Conservation (phyloP, 2,113 vertebrate genomes). For the Melospiza georgiana region DNA sequence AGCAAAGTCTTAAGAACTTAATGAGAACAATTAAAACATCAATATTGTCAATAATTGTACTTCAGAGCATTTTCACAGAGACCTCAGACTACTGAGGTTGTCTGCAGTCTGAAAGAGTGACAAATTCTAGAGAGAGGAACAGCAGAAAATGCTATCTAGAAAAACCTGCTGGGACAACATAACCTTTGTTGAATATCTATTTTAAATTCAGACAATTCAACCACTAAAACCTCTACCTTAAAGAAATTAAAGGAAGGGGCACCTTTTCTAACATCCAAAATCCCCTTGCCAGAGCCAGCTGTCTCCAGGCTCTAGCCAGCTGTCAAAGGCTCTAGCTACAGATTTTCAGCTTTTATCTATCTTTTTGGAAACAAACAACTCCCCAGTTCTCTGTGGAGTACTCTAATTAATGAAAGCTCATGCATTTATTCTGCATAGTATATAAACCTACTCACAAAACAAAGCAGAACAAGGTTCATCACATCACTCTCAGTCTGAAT, state of each 20-base stretch:
- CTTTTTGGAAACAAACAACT: constrained; percentile 43
- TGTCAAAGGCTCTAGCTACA: constrained; percentile 3
- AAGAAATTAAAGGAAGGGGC: background rate
- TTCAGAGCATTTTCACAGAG: background rate
- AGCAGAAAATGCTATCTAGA: background rate
- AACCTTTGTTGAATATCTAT: background rate
- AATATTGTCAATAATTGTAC: constrained; percentile 10
- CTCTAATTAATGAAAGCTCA: constrained; percentile 56
- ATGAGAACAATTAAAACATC: constrained; percentile 48
- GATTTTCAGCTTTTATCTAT: constrained; percentile 25
- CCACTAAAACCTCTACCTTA: background rate
- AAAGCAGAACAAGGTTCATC: constrained; percentile 47
- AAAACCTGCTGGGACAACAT: background rate
- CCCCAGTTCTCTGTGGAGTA: constrained; percentile 1
- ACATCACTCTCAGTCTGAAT: constrained; percentile 4
- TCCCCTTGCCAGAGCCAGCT: background rate
- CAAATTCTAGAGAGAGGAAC: background rate
- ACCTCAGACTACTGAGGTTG: background rate
- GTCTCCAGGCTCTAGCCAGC: background rate
- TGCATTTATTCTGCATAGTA: constrained; percentile 39
- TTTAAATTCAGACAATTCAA: background rate
- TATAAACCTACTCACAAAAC: constrained; percentile 7
- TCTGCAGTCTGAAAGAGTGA: background rate
- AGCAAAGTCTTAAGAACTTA: constrained; percentile 16
- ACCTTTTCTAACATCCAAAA: background rate